Evolutionary conservation across 2,888 invertebrate species (phyloP).

Genomic region (Xestia c-nigrum): DNA sequence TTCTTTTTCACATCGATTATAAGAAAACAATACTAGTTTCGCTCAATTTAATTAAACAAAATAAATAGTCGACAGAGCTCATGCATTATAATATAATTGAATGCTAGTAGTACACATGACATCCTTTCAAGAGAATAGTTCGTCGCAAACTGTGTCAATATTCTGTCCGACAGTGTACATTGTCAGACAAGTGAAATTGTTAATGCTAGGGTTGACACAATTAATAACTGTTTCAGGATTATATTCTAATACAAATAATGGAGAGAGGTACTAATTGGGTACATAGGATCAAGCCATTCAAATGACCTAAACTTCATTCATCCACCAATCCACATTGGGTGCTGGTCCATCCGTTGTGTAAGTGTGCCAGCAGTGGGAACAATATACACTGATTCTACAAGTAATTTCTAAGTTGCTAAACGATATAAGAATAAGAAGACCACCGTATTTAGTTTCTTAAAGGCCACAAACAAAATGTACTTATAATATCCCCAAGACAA

Average conservation of each 20-base stretch:
- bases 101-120: constrained; percentile 1
- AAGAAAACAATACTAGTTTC: background rate
- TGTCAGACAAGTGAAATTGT: constrained; percentile 12
- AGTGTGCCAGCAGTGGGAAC: background rate
- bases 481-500: background rate
- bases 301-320: background rate
- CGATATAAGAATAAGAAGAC: background rate
- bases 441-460: background rate
- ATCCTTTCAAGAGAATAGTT: constrained; percentile 27
- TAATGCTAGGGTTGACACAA: constrained; percentile 7
- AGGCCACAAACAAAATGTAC: background rate
- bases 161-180: constrained; percentile 46
- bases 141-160: constrained; percentile 31
- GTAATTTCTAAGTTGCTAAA: background rate
- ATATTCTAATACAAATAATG: constrained; percentile 32
- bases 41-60: background rate
- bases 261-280: background rate
- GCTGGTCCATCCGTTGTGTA: background rate
- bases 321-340: background rate
- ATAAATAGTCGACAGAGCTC: too few species aligned
- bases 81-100: too few species aligned
- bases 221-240: constrained; percentile 27
- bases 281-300: background rate
- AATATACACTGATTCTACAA: background rate
- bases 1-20: too few species aligned